A percentile compares a stretch with the other conserved stretches of the same genome.
Evolutionary conservation across 2,113 vertebrate genomes (phyloP).

Genomic region (Numenius arquata): DNA sequence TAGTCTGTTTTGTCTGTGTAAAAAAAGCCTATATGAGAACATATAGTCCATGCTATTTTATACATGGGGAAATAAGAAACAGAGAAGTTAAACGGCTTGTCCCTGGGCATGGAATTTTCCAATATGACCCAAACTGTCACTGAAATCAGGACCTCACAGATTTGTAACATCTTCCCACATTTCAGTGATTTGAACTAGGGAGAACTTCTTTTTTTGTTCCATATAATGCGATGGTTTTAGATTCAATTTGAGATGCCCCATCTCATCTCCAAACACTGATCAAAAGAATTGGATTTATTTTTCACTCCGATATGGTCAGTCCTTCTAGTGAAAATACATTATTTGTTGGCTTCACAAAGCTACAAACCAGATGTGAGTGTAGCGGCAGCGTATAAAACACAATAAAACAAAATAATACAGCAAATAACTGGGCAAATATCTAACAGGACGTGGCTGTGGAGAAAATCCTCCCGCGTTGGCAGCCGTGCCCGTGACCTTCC

Average conservation of each 20-base stretch:
- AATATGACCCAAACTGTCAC: not conserved
- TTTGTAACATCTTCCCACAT: not conserved
- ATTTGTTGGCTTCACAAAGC: not conserved
- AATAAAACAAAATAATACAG: not conserved
- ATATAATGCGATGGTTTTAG: not conserved
- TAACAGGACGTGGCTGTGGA: not conserved
- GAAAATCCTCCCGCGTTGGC: not conserved
- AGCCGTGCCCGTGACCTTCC: not conserved
- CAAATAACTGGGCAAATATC: not conserved
- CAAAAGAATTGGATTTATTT: constrained; percentile 11
- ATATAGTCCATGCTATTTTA: not conserved
- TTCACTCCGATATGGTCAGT: not conserved
- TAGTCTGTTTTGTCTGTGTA: not conserved
- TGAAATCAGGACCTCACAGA: not conserved
- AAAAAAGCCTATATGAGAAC: not conserved
- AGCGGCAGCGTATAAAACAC: not conserved
- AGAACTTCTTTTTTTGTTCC: not conserved
- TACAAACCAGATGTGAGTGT: not conserved
- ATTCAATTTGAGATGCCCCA: not conserved
- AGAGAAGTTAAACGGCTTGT: not conserved
- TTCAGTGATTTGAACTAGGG: not conserved
- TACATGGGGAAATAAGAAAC: not conserved
- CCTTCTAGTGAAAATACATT: constrained; percentile 4
- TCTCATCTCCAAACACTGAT: constrained; percentile 6
- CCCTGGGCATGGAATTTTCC: not conserved